These are phyloP conservation scores for Anoplophora glabripennis DNA, from an alignment of 1,140 invertebrate species.

Conservation along the genomic window DNA sequence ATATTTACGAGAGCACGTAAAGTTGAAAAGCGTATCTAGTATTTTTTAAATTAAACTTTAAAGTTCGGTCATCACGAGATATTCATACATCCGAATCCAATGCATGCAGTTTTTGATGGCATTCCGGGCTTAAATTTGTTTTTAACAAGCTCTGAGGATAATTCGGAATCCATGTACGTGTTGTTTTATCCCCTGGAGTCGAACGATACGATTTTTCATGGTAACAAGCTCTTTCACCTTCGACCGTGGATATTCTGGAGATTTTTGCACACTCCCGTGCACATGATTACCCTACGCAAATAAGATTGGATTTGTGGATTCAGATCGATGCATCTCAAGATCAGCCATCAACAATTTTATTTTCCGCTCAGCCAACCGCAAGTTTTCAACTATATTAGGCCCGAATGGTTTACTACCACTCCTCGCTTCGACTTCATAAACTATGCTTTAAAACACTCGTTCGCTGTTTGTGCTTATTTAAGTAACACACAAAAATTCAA, in stretches of 20 bases:
- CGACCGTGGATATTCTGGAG: constrained; percentile 14
- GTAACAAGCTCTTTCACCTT: constrained; percentile 15
- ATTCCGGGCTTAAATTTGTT: no score
- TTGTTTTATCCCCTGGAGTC: neutral
- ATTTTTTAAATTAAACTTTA: no score
- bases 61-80: no score
- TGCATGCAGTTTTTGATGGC: no score
- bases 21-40: no score
- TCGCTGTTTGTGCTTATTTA: no score
- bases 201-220: constrained; percentile 7
- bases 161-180: neutral
- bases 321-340: constrained; percentile 23
- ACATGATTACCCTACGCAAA: constrained; percentile 21
- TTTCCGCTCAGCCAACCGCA: constrained; percentile 21
- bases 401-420: no score
- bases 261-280: constrained; percentile 14
- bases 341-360: constrained; percentile 25
- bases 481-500: no score
- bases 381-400: constrained; percentile 12
- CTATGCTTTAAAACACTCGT: no score
- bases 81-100: no score
- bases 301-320: constrained; percentile 24
- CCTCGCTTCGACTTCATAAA: no score
- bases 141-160: neutral
- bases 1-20: no score